Conservation (phyloP, 2,113 vertebrate species). For the Lophochroa leadbeateri region DNA sequence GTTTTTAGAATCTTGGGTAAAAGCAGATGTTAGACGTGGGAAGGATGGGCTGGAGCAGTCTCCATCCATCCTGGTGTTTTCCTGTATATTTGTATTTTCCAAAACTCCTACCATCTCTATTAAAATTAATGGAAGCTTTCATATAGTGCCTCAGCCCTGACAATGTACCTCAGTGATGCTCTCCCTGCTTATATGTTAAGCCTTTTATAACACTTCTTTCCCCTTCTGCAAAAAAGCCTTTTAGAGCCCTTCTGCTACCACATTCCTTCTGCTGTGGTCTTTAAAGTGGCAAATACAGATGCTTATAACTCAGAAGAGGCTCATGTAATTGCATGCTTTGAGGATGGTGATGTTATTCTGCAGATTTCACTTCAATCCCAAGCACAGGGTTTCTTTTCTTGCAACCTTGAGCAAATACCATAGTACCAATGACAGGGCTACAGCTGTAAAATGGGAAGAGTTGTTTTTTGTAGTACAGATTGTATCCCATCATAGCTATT, state of each 20-base stretch:
- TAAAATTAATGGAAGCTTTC: not conserved
- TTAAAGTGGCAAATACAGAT: not conserved
- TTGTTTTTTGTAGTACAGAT: not conserved
- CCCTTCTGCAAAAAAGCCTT: not conserved
- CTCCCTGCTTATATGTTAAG: not conserved
- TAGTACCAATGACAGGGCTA: not conserved
- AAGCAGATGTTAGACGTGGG: not conserved
- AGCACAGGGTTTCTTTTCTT: not conserved
- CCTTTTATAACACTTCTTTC: not conserved
- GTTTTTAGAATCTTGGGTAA: not conserved
- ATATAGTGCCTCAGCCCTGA: not conserved
- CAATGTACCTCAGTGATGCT: not conserved
- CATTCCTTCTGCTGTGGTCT: not conserved
- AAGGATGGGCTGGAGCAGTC: slow-evolving; percentile 8
- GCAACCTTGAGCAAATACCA: not conserved
- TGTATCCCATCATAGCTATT: not conserved
- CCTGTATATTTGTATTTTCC: not conserved
- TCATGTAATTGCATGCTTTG: not conserved
- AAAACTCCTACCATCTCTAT: not conserved
- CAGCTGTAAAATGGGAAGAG: not conserved
- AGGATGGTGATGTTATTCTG: not conserved
- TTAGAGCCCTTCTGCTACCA: not conserved
- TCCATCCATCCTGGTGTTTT: not conserved
- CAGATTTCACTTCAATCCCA: not conserved
- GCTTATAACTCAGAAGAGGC: not conserved